Evolutionary conservation across 2,888 invertebrate species (phyloP), one percentile per base, ranked within the genome.

Genomic region (Lymantria dispar): DNA sequence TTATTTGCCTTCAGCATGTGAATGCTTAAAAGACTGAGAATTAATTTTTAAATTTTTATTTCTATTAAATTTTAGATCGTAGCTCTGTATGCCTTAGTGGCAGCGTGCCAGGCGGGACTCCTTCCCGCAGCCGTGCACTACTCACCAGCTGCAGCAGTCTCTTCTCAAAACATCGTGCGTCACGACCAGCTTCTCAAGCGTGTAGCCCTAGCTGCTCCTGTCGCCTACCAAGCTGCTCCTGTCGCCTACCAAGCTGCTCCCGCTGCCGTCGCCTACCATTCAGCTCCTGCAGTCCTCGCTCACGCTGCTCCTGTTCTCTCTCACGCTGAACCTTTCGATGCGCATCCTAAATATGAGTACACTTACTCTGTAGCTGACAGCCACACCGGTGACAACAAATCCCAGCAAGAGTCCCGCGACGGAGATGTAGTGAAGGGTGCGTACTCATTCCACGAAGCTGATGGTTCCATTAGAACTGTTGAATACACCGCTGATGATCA

Each of bases 371-470:
- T 92, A 7, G 81, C 87, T 62, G 92, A 92, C 14, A 14, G 40
- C 40, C 40, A 40, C 12, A 40, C 40, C 14, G 40, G 40, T 40
- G 40, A 40, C 40, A 40, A 14, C 14, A 40, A 40, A 10, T 40
- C 40, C 10, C 40, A 40, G 10, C 40, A 40, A 14, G 40, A 92
- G 64, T 62, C 70, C 57, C 82, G 86, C 54, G 91, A 92, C 52
- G 92, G 92, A 46, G 92, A 92, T 65, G 81, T 81, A 3, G 91
- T 92, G 45, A 87, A 91, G 71, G 92, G 91, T 56, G 82, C 85
- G 10, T 90, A 92, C 80, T 85, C 87, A 12, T 79, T 92, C 60
- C 78, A 87, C 58, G 92, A 92, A 61, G 86, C 92, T 37, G 89
- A 87, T 54, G 92, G 92, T 58, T 90, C 92, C 66, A 62, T 90